Conservation (phyloP, 2,888 invertebrate genomes). For the Drosophila lacicola region DNA sequence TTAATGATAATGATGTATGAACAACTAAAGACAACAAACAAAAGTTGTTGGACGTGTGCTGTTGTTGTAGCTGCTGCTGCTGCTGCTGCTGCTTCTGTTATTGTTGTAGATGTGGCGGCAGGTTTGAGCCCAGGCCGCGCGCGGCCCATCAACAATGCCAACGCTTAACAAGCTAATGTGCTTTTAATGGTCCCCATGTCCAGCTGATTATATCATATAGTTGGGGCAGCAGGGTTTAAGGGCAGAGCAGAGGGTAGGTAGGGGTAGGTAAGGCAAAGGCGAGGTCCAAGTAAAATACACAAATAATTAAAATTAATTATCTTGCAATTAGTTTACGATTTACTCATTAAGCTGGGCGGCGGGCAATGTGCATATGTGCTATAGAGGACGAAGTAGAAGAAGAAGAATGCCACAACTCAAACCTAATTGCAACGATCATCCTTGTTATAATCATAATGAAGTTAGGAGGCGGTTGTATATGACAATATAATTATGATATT, state of each 20-base stretch:
- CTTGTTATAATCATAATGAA: conserved; percentile 15
- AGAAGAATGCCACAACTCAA: not conserved
- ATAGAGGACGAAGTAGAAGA: no score
- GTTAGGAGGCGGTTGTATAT: conserved; percentile 18
- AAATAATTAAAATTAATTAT: conserved; percentile 80
- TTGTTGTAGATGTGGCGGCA: conserved; percentile 28
- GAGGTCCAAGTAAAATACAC: conserved; percentile 69
- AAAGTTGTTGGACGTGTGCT: conserved; percentile 64
- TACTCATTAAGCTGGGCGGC: conserved; percentile 71
- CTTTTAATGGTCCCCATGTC: conserved; percentile 75
- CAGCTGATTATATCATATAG: conserved; percentile 70
- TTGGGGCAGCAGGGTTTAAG: not conserved
- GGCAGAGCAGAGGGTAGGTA: not conserved
- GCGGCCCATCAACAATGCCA: conserved; percentile 51
- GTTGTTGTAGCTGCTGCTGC: conserved; percentile 36
- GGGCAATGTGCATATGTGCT: conserved; percentile 26
- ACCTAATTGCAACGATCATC: conserved; percentile 7
- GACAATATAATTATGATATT: conserved; percentile 70
- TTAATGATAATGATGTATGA: conserved; percentile 80
- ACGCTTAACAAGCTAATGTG: conserved; percentile 78
- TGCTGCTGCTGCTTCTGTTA: conserved; percentile 24
- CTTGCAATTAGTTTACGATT: conserved; percentile 79
- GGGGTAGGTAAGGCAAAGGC: conserved; percentile 6
- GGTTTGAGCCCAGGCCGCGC: conserved; percentile 9
- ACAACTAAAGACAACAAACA: conserved; percentile 75